Evolutionary conservation across 2,113 vertebrate species (phyloP), one percentile per base, ranked within the genome.

Genomic region (Pardalotus punctatus): DNA sequence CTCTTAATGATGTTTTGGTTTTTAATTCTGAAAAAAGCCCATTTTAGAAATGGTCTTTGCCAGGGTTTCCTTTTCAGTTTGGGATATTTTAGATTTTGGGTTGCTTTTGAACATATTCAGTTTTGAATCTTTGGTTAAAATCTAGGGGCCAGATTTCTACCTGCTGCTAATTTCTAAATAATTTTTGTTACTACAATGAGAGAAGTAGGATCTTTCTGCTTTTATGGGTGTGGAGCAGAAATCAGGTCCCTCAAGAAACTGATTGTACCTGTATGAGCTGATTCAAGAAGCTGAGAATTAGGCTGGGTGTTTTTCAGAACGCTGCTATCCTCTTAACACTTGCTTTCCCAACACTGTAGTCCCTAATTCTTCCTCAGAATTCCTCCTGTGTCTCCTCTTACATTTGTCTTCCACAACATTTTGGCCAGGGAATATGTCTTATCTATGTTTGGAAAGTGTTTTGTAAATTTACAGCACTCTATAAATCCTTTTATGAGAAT

Each of bases 401-500:
- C 18, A 45, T 85, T 91, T 94, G 20, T 81, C 86, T 95, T 81
- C 73, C 23, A 22, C 8, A 29, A 43, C 40, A 35, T 69, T 85
- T 84, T 93, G 72, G 48, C 86, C 40, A 58, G 19, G 15, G 61
- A 72, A 28, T 83, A 90, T 51, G 9, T 43, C 57, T 72, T 92
- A 84, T 29, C 53, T 79, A 11, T 82, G 45, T 87, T 87, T 82
- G 29, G 50, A 80, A 91, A 80, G 40, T 38, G 21, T 16, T 93
- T 67, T 47, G 17, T 61, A 90, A 88, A 82, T 88, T 82, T 73
- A 65, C 20, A 77, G 33, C 23, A 38, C 45, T 79, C 27, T 58
- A 82, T 73, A 93, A 94, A 93, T 90, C 65, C 35, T 90, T 91
- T 85, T 22, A 42, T 80, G 73, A 79, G 61, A 91, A 90, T 79